These are phyloP conservation scores for Cosmia pyralina DNA, from an alignment of 2,888 invertebrate species.

Conservation along the genomic window DNA sequence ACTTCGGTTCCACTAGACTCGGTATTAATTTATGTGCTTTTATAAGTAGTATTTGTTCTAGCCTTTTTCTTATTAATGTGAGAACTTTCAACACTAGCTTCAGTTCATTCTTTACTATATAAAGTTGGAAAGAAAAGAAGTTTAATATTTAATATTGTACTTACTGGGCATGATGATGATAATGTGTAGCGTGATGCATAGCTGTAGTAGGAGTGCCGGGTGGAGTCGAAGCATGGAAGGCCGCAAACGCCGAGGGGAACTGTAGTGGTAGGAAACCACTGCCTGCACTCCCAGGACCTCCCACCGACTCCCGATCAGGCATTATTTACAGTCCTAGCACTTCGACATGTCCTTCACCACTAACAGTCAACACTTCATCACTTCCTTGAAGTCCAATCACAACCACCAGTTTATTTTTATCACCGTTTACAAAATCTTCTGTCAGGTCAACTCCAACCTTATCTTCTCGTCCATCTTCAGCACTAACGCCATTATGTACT, in stretches of 20 bases:
- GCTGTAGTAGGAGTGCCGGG: constrained; percentile 90
- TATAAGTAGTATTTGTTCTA: constrained; percentile 15
- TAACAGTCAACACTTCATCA: constrained; percentile 66
- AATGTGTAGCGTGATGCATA: constrained; percentile 90
- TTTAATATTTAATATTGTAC: constrained; percentile 62
- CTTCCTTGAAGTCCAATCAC: constrained; percentile 62
- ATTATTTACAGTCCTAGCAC: constrained; percentile 84
- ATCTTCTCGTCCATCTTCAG: constrained; percentile 77
- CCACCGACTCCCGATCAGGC: constrained; percentile 90
- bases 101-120: neutral
- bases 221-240: constrained; percentile 91
- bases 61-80: constrained; percentile 14
- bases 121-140: neutral
- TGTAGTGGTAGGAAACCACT: constrained; percentile 90
- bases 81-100: constrained; percentile 5
- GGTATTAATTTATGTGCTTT: constrained; percentile 26
- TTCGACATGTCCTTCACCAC: constrained; percentile 72
- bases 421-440: constrained; percentile 52
- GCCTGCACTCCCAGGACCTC: constrained; percentile 89
- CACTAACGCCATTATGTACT: constrained; percentile 73
- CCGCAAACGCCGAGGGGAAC: constrained; percentile 90
- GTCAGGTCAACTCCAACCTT: constrained; percentile 86
- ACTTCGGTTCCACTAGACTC: constrained; percentile 10
- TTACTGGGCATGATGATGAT: constrained; percentile 89
- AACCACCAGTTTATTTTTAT: constrained; percentile 54